Evolutionary conservation across 2,113 vertebrate species (phyloP), one percentile per base, ranked within the genome.

Genomic region (cattle (Bos taurus)): DNA sequence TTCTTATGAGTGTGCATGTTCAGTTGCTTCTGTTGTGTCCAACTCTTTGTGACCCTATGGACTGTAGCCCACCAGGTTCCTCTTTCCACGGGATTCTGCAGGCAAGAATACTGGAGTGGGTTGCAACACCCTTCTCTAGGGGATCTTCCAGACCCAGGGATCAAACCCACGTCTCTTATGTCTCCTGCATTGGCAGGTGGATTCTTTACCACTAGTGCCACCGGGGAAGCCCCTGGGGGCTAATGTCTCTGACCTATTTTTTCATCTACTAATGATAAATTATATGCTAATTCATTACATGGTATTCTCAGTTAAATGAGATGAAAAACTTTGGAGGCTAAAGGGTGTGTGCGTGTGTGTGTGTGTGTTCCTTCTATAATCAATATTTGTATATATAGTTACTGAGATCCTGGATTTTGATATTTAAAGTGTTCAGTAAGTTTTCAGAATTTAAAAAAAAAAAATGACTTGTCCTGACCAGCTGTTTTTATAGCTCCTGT

Each of bases 401-500:
- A 84, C 90, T 52, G 15, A 71, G 59, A 90, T 80, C 9, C n/a
- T 88, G 57, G 40, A 91, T 74, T 11, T 90, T 97, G 52, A 54
- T n/a, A 91, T 83, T 96, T 89, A 91, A 96, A 94, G 83, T 82
- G 7, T 67, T 94, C 89, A 77, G 11, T 89, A 93, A 48, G 52
- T 60, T 95, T 96, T 91, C 80, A 89, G 67, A 93, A 64, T 71
- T 90, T 1, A 48, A 33, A 67, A 87, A 86, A 87, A 46, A 90
- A 93, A 54, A 4, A 43, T 5, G 23, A 43, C 71, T 67, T 87
- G 26, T 88, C 30, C 30, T 92, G 80, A 57, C 43, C 43, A 95
- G 91, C 67, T 97, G 57, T 88, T 96, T 97, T 94, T 98, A 97
- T 88, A 82, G 52, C 54, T 97, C 16, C 89, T 97, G 89, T 91